Evolutionary conservation across 2,888 invertebrate genomes (phyloP).

Genomic region (Melanargia galathea): DNA sequence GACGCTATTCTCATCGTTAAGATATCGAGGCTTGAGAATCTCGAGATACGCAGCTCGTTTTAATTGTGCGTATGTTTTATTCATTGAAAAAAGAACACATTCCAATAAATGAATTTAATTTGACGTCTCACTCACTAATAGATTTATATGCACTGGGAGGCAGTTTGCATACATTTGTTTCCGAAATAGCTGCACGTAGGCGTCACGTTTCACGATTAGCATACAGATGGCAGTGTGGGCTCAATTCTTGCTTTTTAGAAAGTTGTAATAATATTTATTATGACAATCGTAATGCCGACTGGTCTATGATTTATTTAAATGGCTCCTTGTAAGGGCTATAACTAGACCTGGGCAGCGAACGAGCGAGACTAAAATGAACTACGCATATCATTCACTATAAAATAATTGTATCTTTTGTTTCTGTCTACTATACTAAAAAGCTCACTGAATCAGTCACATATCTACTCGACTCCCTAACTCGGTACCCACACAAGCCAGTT

Average conservation of each 20-base stretch:
- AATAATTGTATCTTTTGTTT: too few species aligned
- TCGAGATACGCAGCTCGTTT: slow-evolving; percentile 10
- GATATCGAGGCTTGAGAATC: slow-evolving; percentile 7
- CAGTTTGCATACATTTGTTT: slow-evolving; percentile 52
- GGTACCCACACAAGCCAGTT: too few species aligned
- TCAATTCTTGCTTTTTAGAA: slow-evolving; percentile 52
- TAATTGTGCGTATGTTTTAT: slow-evolving; percentile 38
- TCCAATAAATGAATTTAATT: slow-evolving; percentile 42
- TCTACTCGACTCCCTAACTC: too few species aligned
- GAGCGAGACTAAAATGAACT: not conserved
- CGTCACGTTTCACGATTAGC: slow-evolving; percentile 47
- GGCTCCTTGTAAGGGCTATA: slow-evolving; percentile 38
- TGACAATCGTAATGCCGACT: slow-evolving; percentile 46
- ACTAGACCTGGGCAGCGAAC: slow-evolving; percentile 16
- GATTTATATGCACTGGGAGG: slow-evolving; percentile 45
- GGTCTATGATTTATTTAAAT: slow-evolving; percentile 48
- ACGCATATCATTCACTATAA: too few species aligned
- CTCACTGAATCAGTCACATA: too few species aligned
- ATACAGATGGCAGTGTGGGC: slow-evolving; percentile 51
- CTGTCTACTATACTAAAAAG: too few species aligned
- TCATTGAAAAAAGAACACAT: slow-evolving; percentile 38
- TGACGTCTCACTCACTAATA: slow-evolving; percentile 49
- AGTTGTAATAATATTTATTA: slow-evolving; percentile 51
- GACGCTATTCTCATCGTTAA: slow-evolving; percentile 7
- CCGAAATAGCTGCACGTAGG: slow-evolving; percentile 43